Evolutionary conservation across 1,140 invertebrate genomes (phyloP).

Genomic region (Hestina assimilis): DNA sequence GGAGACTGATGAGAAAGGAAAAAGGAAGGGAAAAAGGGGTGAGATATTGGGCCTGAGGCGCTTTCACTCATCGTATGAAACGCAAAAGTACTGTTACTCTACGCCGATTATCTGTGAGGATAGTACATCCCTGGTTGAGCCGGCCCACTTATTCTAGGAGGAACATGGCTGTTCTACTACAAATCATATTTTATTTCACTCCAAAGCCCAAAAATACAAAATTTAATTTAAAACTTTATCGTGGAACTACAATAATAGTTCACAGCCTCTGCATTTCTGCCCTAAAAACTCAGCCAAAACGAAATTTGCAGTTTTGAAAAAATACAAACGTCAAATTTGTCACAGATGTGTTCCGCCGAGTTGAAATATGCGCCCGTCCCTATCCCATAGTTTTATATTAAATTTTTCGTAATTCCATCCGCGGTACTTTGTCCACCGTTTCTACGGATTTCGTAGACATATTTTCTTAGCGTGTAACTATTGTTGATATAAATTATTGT

Average conservation of each 20-base stretch:
- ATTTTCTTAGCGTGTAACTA: too few species aligned
- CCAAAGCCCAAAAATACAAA: slow-evolving; percentile 1
- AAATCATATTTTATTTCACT: too few species aligned
- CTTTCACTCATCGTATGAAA: too few species aligned
- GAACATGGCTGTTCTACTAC: too few species aligned
- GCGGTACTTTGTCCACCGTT: slow-evolving; percentile 1
- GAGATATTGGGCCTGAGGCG: too few species aligned
- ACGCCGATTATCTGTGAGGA: too few species aligned
- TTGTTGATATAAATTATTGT: too few species aligned
- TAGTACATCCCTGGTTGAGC: too few species aligned
- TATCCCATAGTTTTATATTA: slow-evolving; percentile 38
- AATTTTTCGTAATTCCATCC: slow-evolving; percentile 22
- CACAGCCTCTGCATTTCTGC: slow-evolving; percentile 27
- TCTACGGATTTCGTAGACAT: neutral
- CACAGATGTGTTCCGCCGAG: slow-evolving; percentile 34
- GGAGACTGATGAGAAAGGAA: too few species aligned
- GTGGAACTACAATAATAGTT: slow-evolving; percentile 30
- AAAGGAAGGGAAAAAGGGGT: too few species aligned
- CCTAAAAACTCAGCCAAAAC: neutral
- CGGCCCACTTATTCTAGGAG: too few species aligned
- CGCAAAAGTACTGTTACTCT: too few species aligned
- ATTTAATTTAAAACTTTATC: slow-evolving; percentile 32
- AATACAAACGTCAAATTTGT: slow-evolving; percentile 24
- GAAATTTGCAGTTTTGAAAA: slow-evolving; percentile 32
- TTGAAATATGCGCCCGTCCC: slow-evolving; percentile 32